Evolutionary conservation across 2,113 vertebrate species (phyloP).

Genomic region (Burhinus bistriatus): DNA sequence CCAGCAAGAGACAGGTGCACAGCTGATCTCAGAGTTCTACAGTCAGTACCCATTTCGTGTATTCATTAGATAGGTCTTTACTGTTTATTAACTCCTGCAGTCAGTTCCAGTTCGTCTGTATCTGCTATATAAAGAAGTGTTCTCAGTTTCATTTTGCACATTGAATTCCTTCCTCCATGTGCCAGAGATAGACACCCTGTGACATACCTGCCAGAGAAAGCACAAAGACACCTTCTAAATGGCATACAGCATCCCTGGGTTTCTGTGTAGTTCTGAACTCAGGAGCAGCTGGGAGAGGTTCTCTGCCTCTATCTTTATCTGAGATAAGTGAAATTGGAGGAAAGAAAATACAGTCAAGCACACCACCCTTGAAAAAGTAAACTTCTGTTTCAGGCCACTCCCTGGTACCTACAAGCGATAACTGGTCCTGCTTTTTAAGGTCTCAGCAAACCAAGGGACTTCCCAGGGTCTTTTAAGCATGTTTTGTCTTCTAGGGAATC

Average conservation of each 20-base stretch:
- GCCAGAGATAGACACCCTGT: neutral
- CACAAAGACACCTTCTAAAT: neutral
- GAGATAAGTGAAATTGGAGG: neutral
- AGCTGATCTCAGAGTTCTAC: neutral
- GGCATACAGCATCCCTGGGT: neutral
- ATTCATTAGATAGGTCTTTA: neutral
- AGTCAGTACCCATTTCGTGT: neutral
- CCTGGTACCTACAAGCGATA: neutral
- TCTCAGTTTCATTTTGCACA: neutral
- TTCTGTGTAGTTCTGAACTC: neutral
- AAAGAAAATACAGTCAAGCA: fast-evolving
- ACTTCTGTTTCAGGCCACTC: neutral
- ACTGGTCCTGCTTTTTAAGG: neutral
- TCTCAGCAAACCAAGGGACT: neutral
- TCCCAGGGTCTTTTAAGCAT: neutral
- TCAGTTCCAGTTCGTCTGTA: neutral
- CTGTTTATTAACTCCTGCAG: neutral
- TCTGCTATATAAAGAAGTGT: neutral
- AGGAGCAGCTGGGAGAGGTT: neutral
- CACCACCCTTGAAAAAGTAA: neutral
- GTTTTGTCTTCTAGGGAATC: neutral
- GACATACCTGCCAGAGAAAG: neutral
- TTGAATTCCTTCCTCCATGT: neutral
- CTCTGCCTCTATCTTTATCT: neutral
- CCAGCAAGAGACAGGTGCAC: neutral